Evolutionary conservation across 2,888 invertebrate genomes (phyloP), one percentile per base, ranked within the genome.

Genomic region (Lycaena phlaeas): DNA sequence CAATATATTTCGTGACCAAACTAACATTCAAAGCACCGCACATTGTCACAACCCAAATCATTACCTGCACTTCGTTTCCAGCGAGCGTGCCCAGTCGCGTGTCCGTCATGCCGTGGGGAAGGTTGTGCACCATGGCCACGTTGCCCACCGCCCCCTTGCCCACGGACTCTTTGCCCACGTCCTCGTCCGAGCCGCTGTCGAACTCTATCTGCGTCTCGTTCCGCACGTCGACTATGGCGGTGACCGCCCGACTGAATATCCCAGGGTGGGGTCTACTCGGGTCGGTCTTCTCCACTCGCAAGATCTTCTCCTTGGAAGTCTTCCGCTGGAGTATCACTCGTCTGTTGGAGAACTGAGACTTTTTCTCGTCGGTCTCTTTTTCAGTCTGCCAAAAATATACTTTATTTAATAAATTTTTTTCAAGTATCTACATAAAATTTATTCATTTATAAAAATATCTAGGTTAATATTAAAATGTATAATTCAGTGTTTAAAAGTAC

Each of bases 71-170:
- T 41, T 75, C 68, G 36, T 36, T 53, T 4, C 84, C 85, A 0
- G 85, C 85, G 25, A 85, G 47, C 0, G 84, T 77, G 36, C 64
- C 64, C 42, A 85, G 47, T 6, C 85, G 48, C 0, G 82, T 75
- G 38, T 78, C 76, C 0, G 85, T 85, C 65, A 85, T 85, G 1
- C 82, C 85, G 46, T 68, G 77, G 0, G 85, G 85, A 28, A 85
- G 45, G 39, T 84, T 78, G 3, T 38, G 42, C 0, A 85, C 81
- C 0, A 46, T 12, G 1, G 79, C 82, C 0, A 56, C 42, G 3
- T 34, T 34, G 11, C 9, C 15, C 30, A n/a, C 15, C 14, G 30
- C 14, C 9, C 15, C 11, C 9, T 22, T 34, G 34, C 34, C 81
- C 0, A 45, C 12, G 1, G 79, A 81, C 0, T 55, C 42, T 3